Percentiles rank a stretch among this genome's conserved stretches.
Evolutionary conservation across 1,140 invertebrate species (phyloP).

Genomic region (Drosophila hydei): DNA sequence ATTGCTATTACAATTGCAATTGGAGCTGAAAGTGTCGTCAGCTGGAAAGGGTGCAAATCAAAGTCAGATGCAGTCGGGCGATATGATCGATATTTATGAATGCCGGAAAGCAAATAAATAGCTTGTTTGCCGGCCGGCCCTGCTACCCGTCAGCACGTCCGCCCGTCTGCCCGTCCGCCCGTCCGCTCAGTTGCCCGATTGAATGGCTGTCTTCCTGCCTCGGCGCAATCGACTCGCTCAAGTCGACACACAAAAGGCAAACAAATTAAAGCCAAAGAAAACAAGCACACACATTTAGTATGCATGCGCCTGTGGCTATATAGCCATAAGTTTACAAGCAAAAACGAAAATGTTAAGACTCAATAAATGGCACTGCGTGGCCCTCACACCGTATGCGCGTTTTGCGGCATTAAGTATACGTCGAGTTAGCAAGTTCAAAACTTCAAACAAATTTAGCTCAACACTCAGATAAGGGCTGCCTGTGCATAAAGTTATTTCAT

Average conservation of each 20-base stretch:
- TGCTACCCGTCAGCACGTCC: no score
- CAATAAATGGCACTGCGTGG: conserved; percentile 8
- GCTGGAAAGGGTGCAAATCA: conserved; percentile 46
- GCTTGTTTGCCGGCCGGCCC: conserved; percentile 27
- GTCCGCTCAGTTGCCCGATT: neutral
- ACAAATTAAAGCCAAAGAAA: conserved; percentile 38
- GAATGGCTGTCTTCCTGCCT: conserved; percentile 18
- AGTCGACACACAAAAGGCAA: conserved; percentile 19
- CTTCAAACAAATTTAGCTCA: conserved; percentile 33
- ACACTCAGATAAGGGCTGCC: neutral
- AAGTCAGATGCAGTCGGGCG: conserved; percentile 59
- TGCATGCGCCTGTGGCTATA: conserved; percentile 3
- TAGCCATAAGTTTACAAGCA: conserved; percentile 56
- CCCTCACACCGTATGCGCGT: conserved; percentile 58
- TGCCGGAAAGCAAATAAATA: conserved; percentile 67
- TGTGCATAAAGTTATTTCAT: conserved; percentile 42
- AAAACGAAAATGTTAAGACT: conserved; percentile 37
- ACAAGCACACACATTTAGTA: conserved; percentile 16
- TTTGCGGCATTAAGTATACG: conserved; percentile 49
- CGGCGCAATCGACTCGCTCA: conserved; percentile 8
- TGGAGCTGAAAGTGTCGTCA: conserved; percentile 31
- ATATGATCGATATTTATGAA: conserved; percentile 74
- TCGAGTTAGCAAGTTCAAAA: conserved; percentile 55
- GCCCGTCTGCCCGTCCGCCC: no score
- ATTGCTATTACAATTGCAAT: conserved; percentile 37